Conservation (phyloP, 1,140 invertebrate species). For the Pygmarrhopalites habei region DNA sequence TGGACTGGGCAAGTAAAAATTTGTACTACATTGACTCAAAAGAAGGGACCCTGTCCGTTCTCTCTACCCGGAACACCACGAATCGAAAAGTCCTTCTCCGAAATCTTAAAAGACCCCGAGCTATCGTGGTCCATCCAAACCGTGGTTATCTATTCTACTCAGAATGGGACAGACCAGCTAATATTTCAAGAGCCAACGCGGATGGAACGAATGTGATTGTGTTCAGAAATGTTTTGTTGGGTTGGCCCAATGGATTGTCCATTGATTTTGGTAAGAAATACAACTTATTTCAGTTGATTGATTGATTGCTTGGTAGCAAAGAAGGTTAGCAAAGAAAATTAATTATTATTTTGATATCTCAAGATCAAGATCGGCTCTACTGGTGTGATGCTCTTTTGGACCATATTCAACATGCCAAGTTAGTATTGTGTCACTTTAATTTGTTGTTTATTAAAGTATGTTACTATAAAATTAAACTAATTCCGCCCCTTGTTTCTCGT, state of each 20-base stretch:
- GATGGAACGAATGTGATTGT: slow-evolving; percentile 79
- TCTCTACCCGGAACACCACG: slow-evolving; percentile 76
- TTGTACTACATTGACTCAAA: slow-evolving; percentile 96
- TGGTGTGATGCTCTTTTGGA: slow-evolving; percentile 93
- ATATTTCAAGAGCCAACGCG: slow-evolving; percentile 81
- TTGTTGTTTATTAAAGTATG: no score
- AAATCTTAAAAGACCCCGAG: slow-evolving; percentile 82
- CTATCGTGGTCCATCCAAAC: slow-evolving; percentile 93
- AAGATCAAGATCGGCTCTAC: slow-evolving; percentile 62
- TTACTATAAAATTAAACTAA: no score
- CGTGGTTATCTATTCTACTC: slow-evolving; percentile 71
- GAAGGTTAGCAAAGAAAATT: no score
- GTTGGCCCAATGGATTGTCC: slow-evolving; percentile 91
- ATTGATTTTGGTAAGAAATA: slow-evolving; percentile 80
- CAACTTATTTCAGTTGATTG: no score
- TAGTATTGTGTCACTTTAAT: no score
- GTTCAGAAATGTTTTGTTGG: slow-evolving; percentile 85
- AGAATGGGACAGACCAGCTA: slow-evolving; percentile 92
- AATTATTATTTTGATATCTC: no score
- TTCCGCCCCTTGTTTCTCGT: no score
- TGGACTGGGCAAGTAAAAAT: slow-evolving; percentile 92
- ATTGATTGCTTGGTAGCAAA: no score
- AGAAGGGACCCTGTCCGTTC: slow-evolving; percentile 88
- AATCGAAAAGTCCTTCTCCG: slow-evolving; percentile 75
- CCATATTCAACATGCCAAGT: slow-evolving; percentile 91